phyloP scores from a whole-genome alignment of 2,888 invertebrate species.

The Nemoura dubitans region DNA sequence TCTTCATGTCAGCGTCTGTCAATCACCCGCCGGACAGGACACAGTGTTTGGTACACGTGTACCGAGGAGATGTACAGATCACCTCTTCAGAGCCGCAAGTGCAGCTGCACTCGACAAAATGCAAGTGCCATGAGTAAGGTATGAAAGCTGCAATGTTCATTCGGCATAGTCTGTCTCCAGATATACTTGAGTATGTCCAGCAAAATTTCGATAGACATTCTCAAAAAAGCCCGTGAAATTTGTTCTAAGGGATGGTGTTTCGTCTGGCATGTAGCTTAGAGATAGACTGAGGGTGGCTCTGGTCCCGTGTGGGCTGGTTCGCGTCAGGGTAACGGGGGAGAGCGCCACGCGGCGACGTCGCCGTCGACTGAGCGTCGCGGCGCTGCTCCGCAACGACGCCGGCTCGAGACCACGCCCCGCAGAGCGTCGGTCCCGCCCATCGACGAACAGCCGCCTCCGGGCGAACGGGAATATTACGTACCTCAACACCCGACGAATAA shows the following conservation, averaged over 20 bases:
- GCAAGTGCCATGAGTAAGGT: background rate
- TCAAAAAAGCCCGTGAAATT: background rate
- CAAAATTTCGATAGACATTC: too few relatives aligned
- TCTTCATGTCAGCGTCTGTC: background rate
- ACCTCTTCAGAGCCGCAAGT: too few relatives aligned
- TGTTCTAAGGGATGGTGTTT: background rate
- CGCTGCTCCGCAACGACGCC: background rate
- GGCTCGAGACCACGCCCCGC: conserved; percentile 2
- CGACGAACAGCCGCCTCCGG: conserved; percentile 14
- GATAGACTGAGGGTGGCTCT: background rate
- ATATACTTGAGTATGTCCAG: too few relatives aligned
- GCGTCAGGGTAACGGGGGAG: background rate
- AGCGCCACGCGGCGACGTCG: background rate
- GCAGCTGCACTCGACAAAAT: background rate
- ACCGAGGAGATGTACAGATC: background rate
- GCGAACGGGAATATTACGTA: background rate
- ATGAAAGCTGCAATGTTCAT: too few relatives aligned
- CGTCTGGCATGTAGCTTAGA: background rate
- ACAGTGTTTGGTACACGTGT: background rate
- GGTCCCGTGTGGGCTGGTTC: background rate
- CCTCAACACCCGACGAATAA: conserved; percentile 19
- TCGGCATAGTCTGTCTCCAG: too few relatives aligned
- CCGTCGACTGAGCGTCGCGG: conserved; percentile 20
- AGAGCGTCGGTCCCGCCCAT: background rate
- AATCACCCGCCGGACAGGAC: background rate